These are phyloP conservation scores for Drosophila rellima DNA, from an alignment of 2,888 invertebrate genomes.

Conservation along the genomic window DNA sequence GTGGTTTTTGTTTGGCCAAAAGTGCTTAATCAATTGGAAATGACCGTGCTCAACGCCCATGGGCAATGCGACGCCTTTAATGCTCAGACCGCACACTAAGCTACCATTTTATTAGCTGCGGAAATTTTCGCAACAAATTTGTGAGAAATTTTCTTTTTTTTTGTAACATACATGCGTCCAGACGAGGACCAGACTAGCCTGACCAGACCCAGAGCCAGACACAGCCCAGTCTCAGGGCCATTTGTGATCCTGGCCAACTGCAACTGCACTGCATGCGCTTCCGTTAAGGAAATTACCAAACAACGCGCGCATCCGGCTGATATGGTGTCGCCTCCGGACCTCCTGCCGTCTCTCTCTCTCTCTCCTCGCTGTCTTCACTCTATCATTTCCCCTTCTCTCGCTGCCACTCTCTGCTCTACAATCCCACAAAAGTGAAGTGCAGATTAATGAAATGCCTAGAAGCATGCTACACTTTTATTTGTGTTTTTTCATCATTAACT, in stretches of 20 bases:
- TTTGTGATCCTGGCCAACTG: constrained; percentile 42
- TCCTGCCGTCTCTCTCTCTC: constrained; percentile 19
- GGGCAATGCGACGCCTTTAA: constrained; percentile 40
- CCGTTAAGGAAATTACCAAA: constrained; percentile 79
- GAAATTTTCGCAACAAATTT: constrained; percentile 56
- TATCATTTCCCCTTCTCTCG: neutral
- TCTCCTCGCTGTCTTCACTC: neutral
- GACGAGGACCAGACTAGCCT: neutral
- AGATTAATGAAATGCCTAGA: constrained; percentile 73
- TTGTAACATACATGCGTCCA: constrained; percentile 3
- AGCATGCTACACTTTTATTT: constrained; percentile 57
- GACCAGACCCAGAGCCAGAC: constrained; percentile 26
- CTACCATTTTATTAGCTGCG: constrained; percentile 46
- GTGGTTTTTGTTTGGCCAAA: constrained; percentile 46
- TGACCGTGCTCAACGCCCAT: constrained; percentile 37
- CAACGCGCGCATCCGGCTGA: constrained; percentile 76
- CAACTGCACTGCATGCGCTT: constrained; percentile 73
- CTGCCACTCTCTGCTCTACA: constrained; percentile 35
- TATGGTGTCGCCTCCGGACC: constrained; percentile 67
- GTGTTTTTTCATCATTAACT: constrained; percentile 4
- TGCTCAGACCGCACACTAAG: constrained; percentile 26
- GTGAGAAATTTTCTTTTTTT: constrained; percentile 37
- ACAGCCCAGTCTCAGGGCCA: constrained; percentile 16
- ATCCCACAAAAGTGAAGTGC: constrained; percentile 55
- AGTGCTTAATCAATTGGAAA: constrained; percentile 70